Conservation (phyloP, 2,888 invertebrate species). For the Drosophila formosana region DNA sequence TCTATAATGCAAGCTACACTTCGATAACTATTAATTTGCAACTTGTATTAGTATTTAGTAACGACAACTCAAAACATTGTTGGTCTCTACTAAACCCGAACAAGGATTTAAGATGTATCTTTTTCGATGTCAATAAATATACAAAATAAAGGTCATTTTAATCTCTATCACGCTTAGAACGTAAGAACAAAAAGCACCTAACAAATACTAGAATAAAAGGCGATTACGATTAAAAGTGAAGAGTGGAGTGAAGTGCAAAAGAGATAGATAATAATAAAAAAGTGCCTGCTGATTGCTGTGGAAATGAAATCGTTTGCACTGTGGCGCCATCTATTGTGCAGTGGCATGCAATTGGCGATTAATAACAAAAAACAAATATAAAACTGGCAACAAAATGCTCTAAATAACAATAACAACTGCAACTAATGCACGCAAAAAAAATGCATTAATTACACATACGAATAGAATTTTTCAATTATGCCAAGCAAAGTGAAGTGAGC, state of each 20-base stretch:
- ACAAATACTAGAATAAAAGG: no score
- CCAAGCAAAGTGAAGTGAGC: constrained; percentile 23
- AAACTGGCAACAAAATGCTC: constrained; percentile 7
- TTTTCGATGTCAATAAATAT: no score
- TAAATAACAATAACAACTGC: constrained; percentile 13
- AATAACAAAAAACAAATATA: background rate
- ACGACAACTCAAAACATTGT: no score
- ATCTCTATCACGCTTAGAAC: background rate
- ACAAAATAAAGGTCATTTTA: no score
- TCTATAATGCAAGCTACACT: no score
- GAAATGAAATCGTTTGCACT: background rate
- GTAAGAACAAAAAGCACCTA: no score
- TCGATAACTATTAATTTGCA: no score
- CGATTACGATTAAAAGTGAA: background rate
- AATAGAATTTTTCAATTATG: constrained; percentile 34
- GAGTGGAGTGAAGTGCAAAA: background rate
- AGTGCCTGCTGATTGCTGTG: background rate
- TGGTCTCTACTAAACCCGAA: no score
- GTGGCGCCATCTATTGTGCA: constrained; percentile 38
- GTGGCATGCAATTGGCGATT: constrained; percentile 10
- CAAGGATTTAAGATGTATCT: no score
- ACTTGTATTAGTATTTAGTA: no score
- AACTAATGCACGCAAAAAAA: constrained; percentile 8
- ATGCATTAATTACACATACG: constrained; percentile 14
- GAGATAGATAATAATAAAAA: constrained; percentile 11